These are phyloP conservation scores for Dromiciops gliroides DNA, from an alignment of 2,113 vertebrate species.

Conservation along the genomic window DNA sequence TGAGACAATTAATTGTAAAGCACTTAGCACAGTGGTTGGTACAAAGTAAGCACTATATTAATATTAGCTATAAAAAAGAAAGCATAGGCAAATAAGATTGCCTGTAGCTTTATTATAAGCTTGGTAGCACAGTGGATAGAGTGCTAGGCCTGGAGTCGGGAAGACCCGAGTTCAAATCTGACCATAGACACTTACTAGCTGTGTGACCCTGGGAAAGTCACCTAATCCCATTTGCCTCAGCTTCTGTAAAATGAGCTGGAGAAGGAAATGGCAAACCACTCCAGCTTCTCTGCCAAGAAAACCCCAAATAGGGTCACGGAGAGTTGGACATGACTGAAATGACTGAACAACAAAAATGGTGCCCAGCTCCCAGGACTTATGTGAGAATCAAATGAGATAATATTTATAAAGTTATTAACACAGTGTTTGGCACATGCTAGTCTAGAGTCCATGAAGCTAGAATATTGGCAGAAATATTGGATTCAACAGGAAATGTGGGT, in stretches of 20 bases:
- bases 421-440: neutral
- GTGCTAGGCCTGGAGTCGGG: no score
- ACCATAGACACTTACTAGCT: no score
- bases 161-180: no score
- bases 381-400: neutral
- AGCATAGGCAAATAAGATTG: no score
- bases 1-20: no score
- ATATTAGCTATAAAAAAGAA: no score
- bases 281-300: neutral
- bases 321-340: neutral
- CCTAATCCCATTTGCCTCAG: no score
- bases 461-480: neutral
- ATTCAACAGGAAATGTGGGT: neutral
- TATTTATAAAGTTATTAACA: neutral
- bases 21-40: no score
- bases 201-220: no score
- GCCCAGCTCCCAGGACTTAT: neutral
- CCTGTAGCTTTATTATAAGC: no score
- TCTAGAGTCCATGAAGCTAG: neutral
- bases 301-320: neutral
- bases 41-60: no score
- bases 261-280: neutral
- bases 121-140: no score
- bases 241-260: neutral
- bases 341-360: neutral